Percentiles rank a stretch among this genome's conserved stretches.
phyloP scores from a whole-genome alignment of 2,888 invertebrate genomes.

The Tetanocera ferruginea region DNA sequence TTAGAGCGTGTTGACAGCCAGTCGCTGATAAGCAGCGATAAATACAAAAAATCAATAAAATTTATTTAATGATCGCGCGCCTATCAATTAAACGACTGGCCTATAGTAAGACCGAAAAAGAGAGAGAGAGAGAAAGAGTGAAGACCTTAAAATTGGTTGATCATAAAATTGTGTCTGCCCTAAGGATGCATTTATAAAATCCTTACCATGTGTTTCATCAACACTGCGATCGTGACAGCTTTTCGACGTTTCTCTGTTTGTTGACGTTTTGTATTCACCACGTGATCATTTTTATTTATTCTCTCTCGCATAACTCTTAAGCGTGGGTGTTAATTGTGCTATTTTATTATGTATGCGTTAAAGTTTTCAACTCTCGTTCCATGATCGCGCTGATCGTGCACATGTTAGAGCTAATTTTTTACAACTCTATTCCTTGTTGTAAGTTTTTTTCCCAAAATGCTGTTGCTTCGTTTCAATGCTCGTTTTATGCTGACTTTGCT shows the following conservation, averaged over 20 bases:
- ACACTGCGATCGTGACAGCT: background rate
- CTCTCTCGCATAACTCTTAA: background rate
- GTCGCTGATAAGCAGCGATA: constrained; percentile 13
- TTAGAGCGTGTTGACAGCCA: constrained; percentile 1
- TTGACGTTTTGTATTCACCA: background rate
- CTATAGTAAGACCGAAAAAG: background rate
- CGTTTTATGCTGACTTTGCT: constrained; percentile 51
- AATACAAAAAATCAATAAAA: constrained; percentile 38
- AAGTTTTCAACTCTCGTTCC: background rate
- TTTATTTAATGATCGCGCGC: constrained; percentile 20
- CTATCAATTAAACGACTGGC: constrained; percentile 7
- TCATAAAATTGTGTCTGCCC: too few species aligned
- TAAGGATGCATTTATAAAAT: background rate
- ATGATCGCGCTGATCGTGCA: background rate
- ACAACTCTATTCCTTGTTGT: background rate
- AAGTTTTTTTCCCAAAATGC: background rate
- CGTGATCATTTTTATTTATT: background rate
- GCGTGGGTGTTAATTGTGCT: constrained; percentile 19
- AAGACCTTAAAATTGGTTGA: too few species aligned
- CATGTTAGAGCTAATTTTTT: background rate
- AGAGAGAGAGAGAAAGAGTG: background rate
- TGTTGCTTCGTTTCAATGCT: too few species aligned
- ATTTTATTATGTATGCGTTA: background rate
- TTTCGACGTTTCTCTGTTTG: background rate
- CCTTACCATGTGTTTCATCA: background rate